These are phyloP conservation scores for Papilio demoleus DNA, from an alignment of 2,888 invertebrate genomes.

Conservation along the genomic window DNA sequence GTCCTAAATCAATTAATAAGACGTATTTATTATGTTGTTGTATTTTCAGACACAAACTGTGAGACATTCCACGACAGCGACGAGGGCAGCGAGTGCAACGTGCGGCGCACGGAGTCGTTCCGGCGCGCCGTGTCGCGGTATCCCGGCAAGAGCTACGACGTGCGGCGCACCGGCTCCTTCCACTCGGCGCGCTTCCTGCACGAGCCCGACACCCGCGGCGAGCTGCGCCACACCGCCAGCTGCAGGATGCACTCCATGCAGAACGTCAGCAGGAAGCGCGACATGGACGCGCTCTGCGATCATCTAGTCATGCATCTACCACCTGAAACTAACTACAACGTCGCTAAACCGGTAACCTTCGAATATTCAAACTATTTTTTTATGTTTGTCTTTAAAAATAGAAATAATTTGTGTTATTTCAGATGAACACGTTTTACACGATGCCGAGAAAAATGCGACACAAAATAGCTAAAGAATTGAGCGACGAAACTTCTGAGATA, in stretches of 20 bases:
- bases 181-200: slow-evolving; percentile 71
- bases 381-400: too few species aligned
- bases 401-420: slow-evolving; percentile 46
- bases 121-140: slow-evolving; percentile 65
- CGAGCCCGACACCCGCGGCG: slow-evolving; percentile 64
- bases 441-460: slow-evolving; percentile 76
- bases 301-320: slow-evolving; percentile 74
- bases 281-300: slow-evolving; percentile 72
- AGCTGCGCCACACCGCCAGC: slow-evolving; percentile 57
- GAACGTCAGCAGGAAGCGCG: slow-evolving; percentile 70
- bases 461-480: slow-evolving; percentile 67
- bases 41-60: slow-evolving; percentile 69
- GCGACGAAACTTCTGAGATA: slow-evolving; percentile 74
- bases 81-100: slow-evolving; percentile 75
- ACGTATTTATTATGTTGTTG: slow-evolving; percentile 54
- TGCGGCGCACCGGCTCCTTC: slow-evolving; percentile 71
- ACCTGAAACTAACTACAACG: slow-evolving; percentile 69
- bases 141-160: slow-evolving; percentile 63
- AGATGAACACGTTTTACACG: slow-evolving; percentile 79
- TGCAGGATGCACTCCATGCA: slow-evolving; percentile 77
- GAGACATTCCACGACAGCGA: slow-evolving; percentile 77
- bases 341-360: slow-evolving; percentile 66
- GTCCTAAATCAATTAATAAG: too few species aligned
- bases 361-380: not conserved
- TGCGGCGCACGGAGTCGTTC: slow-evolving; percentile 67